phyloP scores from a whole-genome alignment of 2,113 vertebrate genomes.

The Mionectes macconnelli region DNA sequence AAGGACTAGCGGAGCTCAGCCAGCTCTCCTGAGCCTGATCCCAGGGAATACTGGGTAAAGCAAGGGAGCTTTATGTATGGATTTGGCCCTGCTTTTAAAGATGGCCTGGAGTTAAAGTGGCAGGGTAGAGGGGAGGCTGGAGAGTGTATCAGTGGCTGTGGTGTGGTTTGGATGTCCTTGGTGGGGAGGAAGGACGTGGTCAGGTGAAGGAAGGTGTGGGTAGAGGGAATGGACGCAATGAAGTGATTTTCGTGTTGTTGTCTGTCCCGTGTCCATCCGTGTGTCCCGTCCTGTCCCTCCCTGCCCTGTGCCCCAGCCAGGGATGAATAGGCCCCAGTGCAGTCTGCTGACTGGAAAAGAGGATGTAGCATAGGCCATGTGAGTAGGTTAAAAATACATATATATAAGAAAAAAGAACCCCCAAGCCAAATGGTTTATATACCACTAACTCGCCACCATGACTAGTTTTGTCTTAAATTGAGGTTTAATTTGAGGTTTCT shows the following conservation, averaged over 20 bases:
- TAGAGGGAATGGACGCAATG: neutral
- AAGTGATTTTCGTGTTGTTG: slow-evolving; percentile 25
- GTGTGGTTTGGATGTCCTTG: neutral
- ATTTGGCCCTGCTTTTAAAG: neutral
- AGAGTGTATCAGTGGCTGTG: neutral
- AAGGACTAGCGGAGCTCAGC: neutral
- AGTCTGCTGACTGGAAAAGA: neutral
- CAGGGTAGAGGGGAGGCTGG: neutral
- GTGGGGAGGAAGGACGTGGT: slow-evolving; percentile 4
- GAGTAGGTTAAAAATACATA: neutral
- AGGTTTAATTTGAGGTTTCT: neutral
- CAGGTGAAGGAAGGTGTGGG: neutral
- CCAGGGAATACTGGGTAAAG: neutral
- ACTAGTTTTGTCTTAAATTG: neutral
- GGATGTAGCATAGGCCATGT: neutral
- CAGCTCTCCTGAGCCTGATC: neutral
- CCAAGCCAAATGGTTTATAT: neutral
- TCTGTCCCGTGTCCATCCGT: slow-evolving; percentile 44
- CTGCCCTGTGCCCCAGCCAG: neutral
- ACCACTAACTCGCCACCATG: neutral
- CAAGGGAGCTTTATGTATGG: neutral
- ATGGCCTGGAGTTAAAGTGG: neutral
- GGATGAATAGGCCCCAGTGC: neutral
- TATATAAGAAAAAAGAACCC: neutral
- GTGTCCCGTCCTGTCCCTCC: slow-evolving; percentile 60